A percentile compares a stretch with the other conserved stretches of the same genome.
Evolutionary conservation across 2,113 vertebrate genomes (phyloP).

Genomic region (Ciconia boyciana): DNA sequence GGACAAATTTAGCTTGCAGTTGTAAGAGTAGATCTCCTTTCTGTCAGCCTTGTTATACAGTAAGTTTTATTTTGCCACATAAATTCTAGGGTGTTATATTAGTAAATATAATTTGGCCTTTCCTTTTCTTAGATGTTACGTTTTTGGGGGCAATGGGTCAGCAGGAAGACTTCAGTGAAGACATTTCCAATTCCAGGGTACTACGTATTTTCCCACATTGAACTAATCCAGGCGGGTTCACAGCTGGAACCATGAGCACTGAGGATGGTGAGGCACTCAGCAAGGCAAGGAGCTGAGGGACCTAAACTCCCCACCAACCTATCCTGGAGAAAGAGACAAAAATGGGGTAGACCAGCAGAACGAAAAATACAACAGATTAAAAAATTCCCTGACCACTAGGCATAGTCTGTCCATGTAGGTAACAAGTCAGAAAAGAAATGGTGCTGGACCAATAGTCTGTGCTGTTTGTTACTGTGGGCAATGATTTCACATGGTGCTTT

Average conservation of each 20-base stretch:
- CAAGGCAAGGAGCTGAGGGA: neutral
- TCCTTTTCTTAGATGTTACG: neutral
- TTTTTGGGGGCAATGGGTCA: neutral
- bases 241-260: neutral
- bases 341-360: neutral
- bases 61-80: neutral
- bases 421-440: neutral
- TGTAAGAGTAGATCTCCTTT: neutral
- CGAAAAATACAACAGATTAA: neutral
- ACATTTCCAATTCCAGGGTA: neutral
- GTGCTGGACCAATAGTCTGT: neutral
- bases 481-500: neutral
- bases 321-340: neutral
- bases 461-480: accelerated
- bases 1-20: neutral
- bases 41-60: neutral
- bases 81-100: neutral
- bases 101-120: neutral
- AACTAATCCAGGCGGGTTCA: neutral
- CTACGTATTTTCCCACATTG: neutral
- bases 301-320: neutral
- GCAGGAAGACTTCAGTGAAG: neutral
- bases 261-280: neutral
- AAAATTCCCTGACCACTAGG: neutral
- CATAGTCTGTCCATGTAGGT: neutral